phyloP scores from a whole-genome alignment of 2,888 invertebrate genomes.

The Harmothoe impar region DNA sequence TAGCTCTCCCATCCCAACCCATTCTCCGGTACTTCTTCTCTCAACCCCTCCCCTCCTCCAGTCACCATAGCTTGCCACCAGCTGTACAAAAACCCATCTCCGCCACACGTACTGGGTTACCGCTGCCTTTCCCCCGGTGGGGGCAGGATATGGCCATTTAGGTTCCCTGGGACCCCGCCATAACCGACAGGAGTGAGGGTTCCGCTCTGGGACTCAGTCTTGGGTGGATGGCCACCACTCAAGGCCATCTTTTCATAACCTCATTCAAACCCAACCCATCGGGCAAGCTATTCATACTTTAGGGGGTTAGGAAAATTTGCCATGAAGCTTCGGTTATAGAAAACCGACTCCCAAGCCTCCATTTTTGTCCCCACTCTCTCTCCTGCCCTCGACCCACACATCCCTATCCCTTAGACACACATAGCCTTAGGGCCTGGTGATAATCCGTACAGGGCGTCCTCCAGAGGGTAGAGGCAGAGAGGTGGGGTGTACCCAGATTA shows the following conservation, averaged over 20 bases:
- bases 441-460: neutral
- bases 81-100: neutral
- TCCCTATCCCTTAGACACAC: neutral
- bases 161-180: neutral
- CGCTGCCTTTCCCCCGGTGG: neutral
- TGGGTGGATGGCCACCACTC: neutral
- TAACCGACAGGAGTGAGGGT: neutral
- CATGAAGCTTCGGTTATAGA: neutral
- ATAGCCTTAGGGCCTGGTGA: neutral
- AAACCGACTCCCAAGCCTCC: neutral
- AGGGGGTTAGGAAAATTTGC: neutral
- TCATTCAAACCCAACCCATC: too few species aligned
- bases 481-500: neutral
- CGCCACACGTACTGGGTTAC: neutral
- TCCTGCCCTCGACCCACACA: neutral
- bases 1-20: neutral
- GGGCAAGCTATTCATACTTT: too few species aligned
- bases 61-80: neutral
- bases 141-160: constrained; percentile 17
- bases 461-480: neutral
- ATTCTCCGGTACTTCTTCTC: neutral
- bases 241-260: too few species aligned
- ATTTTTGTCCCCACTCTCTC: neutral
- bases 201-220: neutral
- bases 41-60: neutral